A percentile compares a stretch with the other conserved stretches of the same genome.
These are phyloP conservation scores for Tipula unca DNA, from an alignment of 2,888 invertebrate genomes.

Conservation along the genomic window DNA sequence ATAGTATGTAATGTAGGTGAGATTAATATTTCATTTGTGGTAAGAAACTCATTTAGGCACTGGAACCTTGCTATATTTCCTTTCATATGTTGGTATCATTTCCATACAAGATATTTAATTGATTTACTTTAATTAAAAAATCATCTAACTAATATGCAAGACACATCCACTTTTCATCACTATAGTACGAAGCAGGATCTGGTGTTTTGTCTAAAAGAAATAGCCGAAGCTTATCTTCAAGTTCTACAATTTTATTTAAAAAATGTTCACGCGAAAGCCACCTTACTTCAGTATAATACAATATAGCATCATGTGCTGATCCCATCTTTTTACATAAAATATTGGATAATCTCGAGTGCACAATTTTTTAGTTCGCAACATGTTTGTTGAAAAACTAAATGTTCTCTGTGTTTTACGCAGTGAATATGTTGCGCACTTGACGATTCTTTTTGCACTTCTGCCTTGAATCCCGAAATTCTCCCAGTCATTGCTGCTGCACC, in stretches of 20 bases:
- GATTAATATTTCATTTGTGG: too few species aligned
- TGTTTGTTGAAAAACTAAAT: slow-evolving; percentile 18
- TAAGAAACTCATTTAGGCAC: too few species aligned
- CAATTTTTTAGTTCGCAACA: slow-evolving; percentile 9
- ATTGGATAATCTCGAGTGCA: too few species aligned
- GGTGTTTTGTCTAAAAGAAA: slow-evolving; percentile 8
- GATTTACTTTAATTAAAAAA: slow-evolving; percentile 15
- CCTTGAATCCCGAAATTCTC: slow-evolving; percentile 4
- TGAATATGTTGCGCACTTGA: slow-evolving; percentile 14
- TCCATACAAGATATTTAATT: background rate
- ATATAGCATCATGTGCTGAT: too few species aligned
- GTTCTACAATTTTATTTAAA: slow-evolving; percentile 8
- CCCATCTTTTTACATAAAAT: background rate
- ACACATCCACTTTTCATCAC: slow-evolving; percentile 14
- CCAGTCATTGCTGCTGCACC: too few species aligned
- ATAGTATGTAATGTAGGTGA: too few species aligned
- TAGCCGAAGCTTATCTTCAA: slow-evolving; percentile 9
- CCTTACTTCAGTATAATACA: too few species aligned
- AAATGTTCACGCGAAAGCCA: background rate
- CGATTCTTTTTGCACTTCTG: background rate
- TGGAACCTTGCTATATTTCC: too few species aligned
- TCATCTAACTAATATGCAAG: background rate
- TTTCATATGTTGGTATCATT: background rate
- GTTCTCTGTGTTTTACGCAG: slow-evolving; percentile 21
- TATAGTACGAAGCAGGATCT: background rate